Base-by-base conservation (phyloP, 2,888 invertebrate genomes). In the Idaea straminata region DNA sequence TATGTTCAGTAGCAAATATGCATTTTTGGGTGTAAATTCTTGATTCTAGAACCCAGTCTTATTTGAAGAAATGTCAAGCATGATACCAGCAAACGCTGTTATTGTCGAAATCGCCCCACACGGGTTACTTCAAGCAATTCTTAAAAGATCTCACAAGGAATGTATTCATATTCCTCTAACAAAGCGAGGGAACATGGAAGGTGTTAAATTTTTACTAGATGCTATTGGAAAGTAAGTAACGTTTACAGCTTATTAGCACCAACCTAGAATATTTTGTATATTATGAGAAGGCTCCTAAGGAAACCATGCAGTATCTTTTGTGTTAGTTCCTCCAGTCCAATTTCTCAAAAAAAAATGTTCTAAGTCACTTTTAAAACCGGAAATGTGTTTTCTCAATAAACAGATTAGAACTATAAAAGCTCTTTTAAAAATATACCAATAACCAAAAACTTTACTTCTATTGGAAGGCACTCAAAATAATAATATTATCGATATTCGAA, bases 21-120 rank as follows among this genome's bases (percentile, higher is more conserved):
- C 1, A 36, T 36, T 36, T 36, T 3, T 5, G 36, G 10, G 10
- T 4, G 5, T 36, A 7, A 10, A 47, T 47, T 47, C 6, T 47
- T 7, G 13, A 47, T 47, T 13, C 47, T 47, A 88, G 75, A 95
- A 89, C 66, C 94, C 95, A 4, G 96, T 96, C 0, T 84, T 95
- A 3, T 97, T 97, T 77, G 96, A 97, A 82, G 97, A 98, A 85
- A 96, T 95, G 0, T 89, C 96, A 5, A 91, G 88, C 61, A 92
- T 96, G 73, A 95, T 98, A 66, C 97, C 97, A 0, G 91, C 93
- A 7, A 94, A 96, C 80, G 96, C 97, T 0, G 89, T 97, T 10
- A 93, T 95, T 3, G 95, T 98, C 65, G 98, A 98, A 86, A 94
- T 98, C 69, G 97, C 97, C 0, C 98, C 98, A 0, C 98, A 98